Evolutionary conservation across 2,797 vertebrate species (phyloP), one percentile per base, ranked within the genome.

Genomic region (Cottoperca gobio): DNA sequence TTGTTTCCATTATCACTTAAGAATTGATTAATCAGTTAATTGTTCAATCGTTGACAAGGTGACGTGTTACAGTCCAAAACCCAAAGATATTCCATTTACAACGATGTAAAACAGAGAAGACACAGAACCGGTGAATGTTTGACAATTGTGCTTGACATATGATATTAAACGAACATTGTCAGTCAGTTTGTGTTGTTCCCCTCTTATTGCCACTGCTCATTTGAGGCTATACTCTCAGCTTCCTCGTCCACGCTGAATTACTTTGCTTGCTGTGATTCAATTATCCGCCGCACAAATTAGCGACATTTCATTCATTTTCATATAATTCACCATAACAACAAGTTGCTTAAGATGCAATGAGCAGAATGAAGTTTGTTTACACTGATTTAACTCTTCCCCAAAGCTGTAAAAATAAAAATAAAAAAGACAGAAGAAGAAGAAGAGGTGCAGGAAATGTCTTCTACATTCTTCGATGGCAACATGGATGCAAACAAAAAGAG

Each of bases 221-320:
- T 23, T 28, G 1, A 59, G 49, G 14, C 45, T 28, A 13, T 50
- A 43, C 19, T 40, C 31, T 58, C 40, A 39, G 43, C 48, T 64
- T 81, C 33, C 37, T 64, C 49, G 48, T 26, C 42, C 1, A 14
- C 37, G 64, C 31, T 57, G 39, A 68, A 72, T 55, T 75, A 53
- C 71, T 40, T 61, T 48, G 46, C 26, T 31, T 60, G 57, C 26
- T 6, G 43, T 35, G 14, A 82, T 76, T 82, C 69, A 71, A 84
- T 77, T 73, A 77, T 58, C 66, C 35, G n/a, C 6, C n/a, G 3
- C 8, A 52, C 42, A 72, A 79, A 79, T 70, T 46, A 80, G 78
- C 54, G 59, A 75, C 67, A 55, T 72, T 81, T 66, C 59, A 68
- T 73, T 63, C 45, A 40, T 49, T 66, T 46, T 61, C 37, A 64